Percentiles rank a stretch among this genome's conserved stretches.
Evolutionary conservation across 2,113 vertebrate genomes (phyloP).

Genomic region (Megaleporinus macrocephalus): DNA sequence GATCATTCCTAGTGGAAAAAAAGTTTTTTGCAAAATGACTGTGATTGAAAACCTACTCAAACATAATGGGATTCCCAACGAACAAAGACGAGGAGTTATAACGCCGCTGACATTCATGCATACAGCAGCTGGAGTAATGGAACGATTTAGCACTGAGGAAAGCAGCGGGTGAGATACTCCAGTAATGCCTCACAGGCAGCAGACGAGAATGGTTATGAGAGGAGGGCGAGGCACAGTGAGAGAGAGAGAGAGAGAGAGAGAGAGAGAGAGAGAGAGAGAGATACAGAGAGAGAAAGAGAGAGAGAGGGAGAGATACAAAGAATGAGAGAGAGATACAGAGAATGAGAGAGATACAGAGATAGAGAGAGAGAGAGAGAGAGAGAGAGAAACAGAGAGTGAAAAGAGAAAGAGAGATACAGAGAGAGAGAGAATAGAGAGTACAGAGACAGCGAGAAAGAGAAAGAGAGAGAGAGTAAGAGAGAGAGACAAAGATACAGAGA

Average conservation of each 20-base stretch:
- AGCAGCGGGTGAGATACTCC: background rate
- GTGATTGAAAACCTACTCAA: background rate
- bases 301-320: too few species aligned
- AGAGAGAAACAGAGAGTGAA: too few species aligned
- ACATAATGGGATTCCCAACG: background rate
- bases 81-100: background rate
- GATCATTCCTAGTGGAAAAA: background rate
- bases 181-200: background rate
- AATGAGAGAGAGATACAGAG: too few species aligned
- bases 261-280: background rate
- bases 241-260: background rate
- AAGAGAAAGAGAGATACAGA: too few species aligned
- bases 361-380: too few species aligned
- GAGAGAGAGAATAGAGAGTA: too few species aligned
- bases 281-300: too few species aligned
- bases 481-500: too few species aligned
- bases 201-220: background rate
- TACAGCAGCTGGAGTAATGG: background rate
- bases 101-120: background rate
- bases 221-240: background rate
- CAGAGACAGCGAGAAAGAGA: too few species aligned
- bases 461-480: too few species aligned
- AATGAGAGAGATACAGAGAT: too few species aligned
- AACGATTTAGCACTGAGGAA: background rate
- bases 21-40: background rate